phyloP scores from a whole-genome alignment of 2,113 vertebrate genomes.

The Fregata magnificens region DNA sequence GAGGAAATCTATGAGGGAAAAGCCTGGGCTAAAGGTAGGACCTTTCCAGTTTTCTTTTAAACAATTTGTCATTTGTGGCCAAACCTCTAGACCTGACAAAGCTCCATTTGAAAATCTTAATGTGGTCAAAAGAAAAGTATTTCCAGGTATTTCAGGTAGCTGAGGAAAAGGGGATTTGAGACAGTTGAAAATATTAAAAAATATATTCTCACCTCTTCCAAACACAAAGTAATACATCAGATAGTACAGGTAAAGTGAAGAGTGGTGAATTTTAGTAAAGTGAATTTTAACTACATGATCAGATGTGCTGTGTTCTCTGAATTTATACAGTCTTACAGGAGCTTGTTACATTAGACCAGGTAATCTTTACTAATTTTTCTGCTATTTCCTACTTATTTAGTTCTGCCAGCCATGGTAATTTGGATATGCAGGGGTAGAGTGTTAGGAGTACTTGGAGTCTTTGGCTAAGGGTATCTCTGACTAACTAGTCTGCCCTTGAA shows the following conservation, averaged over 20 bases:
- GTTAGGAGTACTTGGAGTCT: background rate
- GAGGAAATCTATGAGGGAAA: slow-evolving; percentile 75
- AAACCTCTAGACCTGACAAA: background rate
- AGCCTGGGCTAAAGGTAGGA: slow-evolving; percentile 76
- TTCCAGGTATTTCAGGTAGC: background rate
- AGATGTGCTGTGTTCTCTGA: background rate
- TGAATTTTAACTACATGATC: background rate
- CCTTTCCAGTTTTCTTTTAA: background rate
- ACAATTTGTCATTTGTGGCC: background rate
- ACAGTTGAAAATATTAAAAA: background rate
- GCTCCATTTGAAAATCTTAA: background rate
- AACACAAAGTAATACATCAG: background rate
- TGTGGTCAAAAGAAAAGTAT: background rate
- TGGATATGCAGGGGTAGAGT: background rate
- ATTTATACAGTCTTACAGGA: background rate
- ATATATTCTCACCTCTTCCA: background rate
- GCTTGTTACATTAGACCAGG: background rate
- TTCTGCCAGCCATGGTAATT: background rate
- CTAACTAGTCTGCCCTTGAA: background rate
- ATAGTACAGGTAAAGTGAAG: background rate
- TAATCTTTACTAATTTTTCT: background rate
- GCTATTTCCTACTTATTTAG: background rate
- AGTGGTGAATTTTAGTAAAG: background rate
- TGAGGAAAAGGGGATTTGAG: background rate
- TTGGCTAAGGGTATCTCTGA: background rate